Conservation (phyloP, 2,888 invertebrate species). For the Andrena bicolor region DNA sequence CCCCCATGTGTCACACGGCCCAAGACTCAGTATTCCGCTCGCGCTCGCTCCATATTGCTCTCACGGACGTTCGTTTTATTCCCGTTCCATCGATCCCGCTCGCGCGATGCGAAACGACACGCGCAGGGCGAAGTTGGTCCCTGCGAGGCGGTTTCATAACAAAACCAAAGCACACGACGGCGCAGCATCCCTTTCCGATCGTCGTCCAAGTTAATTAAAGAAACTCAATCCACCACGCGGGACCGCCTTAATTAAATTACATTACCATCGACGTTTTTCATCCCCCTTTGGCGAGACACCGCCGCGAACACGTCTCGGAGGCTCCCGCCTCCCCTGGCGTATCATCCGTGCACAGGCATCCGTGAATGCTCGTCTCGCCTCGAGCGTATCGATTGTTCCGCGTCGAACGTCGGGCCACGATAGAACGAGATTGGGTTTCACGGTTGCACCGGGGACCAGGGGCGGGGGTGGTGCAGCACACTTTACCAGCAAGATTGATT, state of each 20-base stretch:
- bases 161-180: not conserved
- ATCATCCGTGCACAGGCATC: slow-evolving; percentile 7
- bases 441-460: slow-evolving; percentile 59
- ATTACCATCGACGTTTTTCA: slow-evolving; percentile 9
- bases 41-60: slow-evolving; percentile 34
- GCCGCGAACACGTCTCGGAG: not conserved
- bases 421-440: slow-evolving; percentile 64
- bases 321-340: not conserved
- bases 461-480: slow-evolving; percentile 50
- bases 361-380: slow-evolving; percentile 38
- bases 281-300: not conserved
- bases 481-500: slow-evolving; percentile 79
- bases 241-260: slow-evolving; percentile 36
- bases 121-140: not conserved
- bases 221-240: slow-evolving; percentile 7
- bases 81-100: slow-evolving; percentile 52
- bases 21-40: slow-evolving; percentile 31
- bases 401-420: slow-evolving; percentile 61
- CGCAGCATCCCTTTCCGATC: not conserved
- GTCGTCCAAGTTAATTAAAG: slow-evolving; percentile 41
- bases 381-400: slow-evolving; percentile 67
- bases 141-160: slow-evolving; percentile 23
- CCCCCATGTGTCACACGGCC: slow-evolving; percentile 43
- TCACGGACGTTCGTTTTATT: slow-evolving; percentile 28
- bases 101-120: not conserved